These are phyloP conservation scores for Plecturocebus donacophilus DNA, from an alignment of 2,113 vertebrate species.

Conservation along the genomic window DNA sequence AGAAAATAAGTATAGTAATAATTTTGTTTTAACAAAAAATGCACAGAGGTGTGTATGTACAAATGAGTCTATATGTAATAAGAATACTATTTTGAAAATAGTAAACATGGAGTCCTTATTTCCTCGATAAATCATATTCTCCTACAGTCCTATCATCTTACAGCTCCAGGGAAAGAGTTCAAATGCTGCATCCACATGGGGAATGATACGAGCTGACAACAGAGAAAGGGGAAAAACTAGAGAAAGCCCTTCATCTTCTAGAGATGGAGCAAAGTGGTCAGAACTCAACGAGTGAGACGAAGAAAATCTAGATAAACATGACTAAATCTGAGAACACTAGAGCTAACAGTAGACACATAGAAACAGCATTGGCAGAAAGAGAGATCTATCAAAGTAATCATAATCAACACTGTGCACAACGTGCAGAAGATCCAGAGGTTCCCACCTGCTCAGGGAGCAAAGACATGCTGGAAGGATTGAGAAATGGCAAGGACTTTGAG, in stretches of 20 bases:
- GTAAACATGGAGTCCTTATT: neutral
- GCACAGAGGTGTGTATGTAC: too few relatives aligned
- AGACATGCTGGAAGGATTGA: neutral
- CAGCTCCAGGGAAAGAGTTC: neutral
- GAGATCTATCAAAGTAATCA: neutral
- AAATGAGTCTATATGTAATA: neutral
- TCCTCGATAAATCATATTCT: neutral
- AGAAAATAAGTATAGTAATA: neutral
- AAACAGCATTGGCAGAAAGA: neutral
- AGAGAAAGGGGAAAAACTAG: neutral
- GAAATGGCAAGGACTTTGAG: neutral
- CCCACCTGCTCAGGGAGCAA: too few relatives aligned
- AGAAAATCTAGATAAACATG: neutral
- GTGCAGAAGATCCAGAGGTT: neutral
- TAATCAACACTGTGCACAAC: too few relatives aligned
- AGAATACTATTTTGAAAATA: neutral
- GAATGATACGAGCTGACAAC: neutral
- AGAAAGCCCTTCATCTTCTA: neutral
- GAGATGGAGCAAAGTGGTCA: neutral
- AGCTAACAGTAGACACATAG: neutral
- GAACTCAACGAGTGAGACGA: neutral
- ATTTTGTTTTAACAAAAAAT: neutral
- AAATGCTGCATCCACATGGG: too few relatives aligned
- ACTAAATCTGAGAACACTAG: neutral
- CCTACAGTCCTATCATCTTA: neutral